Base-by-base conservation (phyloP, 2,797 vertebrate species). In the Lates japonicus region DNA sequence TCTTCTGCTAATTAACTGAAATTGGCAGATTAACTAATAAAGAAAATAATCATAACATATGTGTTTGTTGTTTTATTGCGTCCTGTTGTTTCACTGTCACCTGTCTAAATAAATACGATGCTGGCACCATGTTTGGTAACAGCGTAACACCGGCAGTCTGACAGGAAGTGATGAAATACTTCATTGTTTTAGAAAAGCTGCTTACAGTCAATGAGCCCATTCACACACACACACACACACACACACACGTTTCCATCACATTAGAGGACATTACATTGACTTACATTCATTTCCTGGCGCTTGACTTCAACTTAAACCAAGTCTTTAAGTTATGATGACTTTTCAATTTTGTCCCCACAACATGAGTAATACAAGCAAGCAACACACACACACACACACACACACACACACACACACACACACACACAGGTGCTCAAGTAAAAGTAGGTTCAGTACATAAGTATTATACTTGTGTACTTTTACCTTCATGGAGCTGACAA, bases 141-240 rank as follows among this genome's bases (percentile, higher is more conserved):
- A 48, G n/a, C 9, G 9, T 16, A 49, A 58, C 31, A 59, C 52
- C 42, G 1, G 33, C 16, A 31, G 54, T 17, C 41, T 37, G 22
- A 62, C 11, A 51, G 62, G 62, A 65, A 65, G 44, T 66, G 46
- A 66, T n/a, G 31, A 70, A 63, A 77, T 54, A 46, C n/a, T 44
- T 44, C 57, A 35, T 39, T 54, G 61, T 73, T 29, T 62, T 19
- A 57, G 64, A 49, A 68, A 76, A 77, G 66, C 37, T 59, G 59
- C 46, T 65, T 58, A 66, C 12, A 31, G 7, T 44, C 35, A 66
- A 31, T 71, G 31, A 77, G 5, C 39, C 22, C 49, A 31, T 25
- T 58, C 60, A 60, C 9, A 33, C n/a, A 20, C 52, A 2, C 49
- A 29, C 48, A 41, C 37, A 33, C 16, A 39, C 22, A 61, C 46